Base-by-base conservation (phyloP, 2,113 vertebrate genomes). In the Bujurquina vittata region DNA sequence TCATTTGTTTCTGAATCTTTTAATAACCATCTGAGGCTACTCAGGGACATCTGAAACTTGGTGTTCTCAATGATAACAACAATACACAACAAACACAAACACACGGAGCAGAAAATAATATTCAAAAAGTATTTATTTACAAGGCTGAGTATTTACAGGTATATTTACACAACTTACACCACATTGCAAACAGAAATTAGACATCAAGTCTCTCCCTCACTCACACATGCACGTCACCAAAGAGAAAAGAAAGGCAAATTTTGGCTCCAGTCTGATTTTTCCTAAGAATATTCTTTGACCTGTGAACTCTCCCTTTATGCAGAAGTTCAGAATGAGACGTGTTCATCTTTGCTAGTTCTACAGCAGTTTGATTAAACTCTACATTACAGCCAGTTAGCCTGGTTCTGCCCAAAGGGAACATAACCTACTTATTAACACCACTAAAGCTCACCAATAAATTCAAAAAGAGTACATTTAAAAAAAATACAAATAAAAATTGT, bases 51-150 rank as follows among this genome's bases (percentile, higher is more conserved):
- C 12, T 5, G 26, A 72, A 33, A 12, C 29, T 22, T 75, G 35
- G 10, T 29, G 1, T 35, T 75, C 72, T 69, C 11, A 26, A 57
- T 14, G 26, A 18, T 10, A 33, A 49, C 12, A n/a, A n/a, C 4
- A 63, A 33, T 18, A 35, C 49, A 54, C 52, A 35, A 31, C 20
- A 14, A 6, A 17, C 23, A 35, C 62, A 26, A 54, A 14, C 61
- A 18, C n/a, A n/a, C n/a, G n/a, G 37, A 23, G 52, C 14, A 76
- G 3, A 75, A 4, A 11, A 20, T 46, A 17, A 4, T 83, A 84
- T 80, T 83, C 65, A 88, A 92, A 93, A 81, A 59, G 11, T 31
- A 29, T 94, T 95, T 95, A 95, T 95, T 95, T 94, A 95, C 94
- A 95, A 65, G 60, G 37, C 54, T 29, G 37, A 63, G 37, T 93